Conservation (phyloP, 2,888 invertebrate genomes). For the Zaprionus bogoriensis region DNA sequence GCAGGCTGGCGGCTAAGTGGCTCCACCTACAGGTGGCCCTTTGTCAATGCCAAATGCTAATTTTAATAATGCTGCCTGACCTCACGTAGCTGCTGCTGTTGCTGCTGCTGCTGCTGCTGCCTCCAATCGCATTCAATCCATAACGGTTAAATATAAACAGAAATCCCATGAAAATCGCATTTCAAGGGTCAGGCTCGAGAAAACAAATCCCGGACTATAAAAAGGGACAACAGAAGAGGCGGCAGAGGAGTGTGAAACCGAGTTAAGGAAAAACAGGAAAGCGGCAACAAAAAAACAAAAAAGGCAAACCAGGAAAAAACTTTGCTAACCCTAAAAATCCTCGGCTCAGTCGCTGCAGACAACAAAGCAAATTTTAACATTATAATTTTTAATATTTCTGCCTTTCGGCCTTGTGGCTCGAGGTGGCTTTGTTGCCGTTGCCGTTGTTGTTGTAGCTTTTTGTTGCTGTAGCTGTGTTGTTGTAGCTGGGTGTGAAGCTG, state of each 20-base stretch:
- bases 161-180: slow-evolving; percentile 71
- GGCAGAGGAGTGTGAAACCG: slow-evolving; percentile 14
- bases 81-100: too few relatives aligned
- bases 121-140: slow-evolving; percentile 41
- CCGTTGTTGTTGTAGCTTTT: background rate
- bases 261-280: slow-evolving; percentile 24
- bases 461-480: slow-evolving; percentile 12
- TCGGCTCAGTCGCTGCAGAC: slow-evolving; percentile 45
- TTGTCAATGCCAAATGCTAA: slow-evolving; percentile 61
- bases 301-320: slow-evolving; percentile 18
- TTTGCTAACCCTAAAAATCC: slow-evolving; percentile 52
- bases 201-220: slow-evolving; percentile 58
- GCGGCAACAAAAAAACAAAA: slow-evolving; percentile 15
- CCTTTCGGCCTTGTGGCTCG: slow-evolving; percentile 48
- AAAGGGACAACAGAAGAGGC: slow-evolving; percentile 9
- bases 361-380: slow-evolving; percentile 73
- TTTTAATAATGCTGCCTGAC: slow-evolving; percentile 59
- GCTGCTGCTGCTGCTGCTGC: too few relatives aligned
- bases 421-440: background rate
- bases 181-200: slow-evolving; percentile 63
- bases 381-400: slow-evolving; percentile 76
- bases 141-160: slow-evolving; percentile 52
- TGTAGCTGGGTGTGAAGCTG: slow-evolving; percentile 69
- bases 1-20: slow-evolving; percentile 33
- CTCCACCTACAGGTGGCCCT: slow-evolving; percentile 38